A percentile compares a stretch with the other conserved stretches of the same genome.
These are phyloP conservation scores for Glomeris marginata DNA, from an alignment of 2,888 invertebrate species.

Conservation along the genomic window DNA sequence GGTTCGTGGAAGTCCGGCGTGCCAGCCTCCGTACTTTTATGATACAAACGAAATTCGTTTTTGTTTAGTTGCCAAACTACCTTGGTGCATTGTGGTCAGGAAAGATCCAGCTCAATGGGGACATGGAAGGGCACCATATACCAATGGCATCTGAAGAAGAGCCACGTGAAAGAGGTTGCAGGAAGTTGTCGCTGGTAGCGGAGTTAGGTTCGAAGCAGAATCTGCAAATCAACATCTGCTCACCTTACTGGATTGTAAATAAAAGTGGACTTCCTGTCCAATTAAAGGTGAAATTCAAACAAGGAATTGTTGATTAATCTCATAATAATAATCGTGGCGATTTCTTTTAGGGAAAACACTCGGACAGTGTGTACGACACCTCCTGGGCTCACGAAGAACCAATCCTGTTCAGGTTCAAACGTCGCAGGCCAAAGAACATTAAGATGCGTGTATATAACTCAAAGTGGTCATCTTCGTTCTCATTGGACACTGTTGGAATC, in stretches of 20 bases:
- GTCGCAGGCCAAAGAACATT: slow-evolving; percentile 31
- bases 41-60: slow-evolving; percentile 4
- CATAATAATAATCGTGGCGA: no score
- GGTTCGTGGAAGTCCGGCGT: no score
- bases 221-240: slow-evolving; percentile 51
- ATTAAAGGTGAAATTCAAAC: slow-evolving; percentile 44
- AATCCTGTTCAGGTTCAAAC: slow-evolving; percentile 46
- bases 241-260: slow-evolving; percentile 80
- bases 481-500: slow-evolving; percentile 51
- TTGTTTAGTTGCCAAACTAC: slow-evolving; percentile 43
- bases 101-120: slow-evolving; percentile 47
- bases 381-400: slow-evolving; percentile 33
- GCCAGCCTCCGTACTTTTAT: no score
- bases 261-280: slow-evolving; percentile 69
- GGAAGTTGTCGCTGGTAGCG: slow-evolving; percentile 50
- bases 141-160: slow-evolving; percentile 50
- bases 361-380: slow-evolving; percentile 30
- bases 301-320: slow-evolving; percentile 5
- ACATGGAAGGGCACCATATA: slow-evolving; percentile 42
- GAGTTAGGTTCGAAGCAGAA: slow-evolving; percentile 43
- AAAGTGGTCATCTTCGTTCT: slow-evolving; percentile 33
- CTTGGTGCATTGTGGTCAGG: slow-evolving; percentile 55
- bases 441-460: slow-evolving; percentile 32
- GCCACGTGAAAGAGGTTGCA: slow-evolving; percentile 42
- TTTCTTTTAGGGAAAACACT: slow-evolving; percentile 27